Evolutionary conservation across 2,888 invertebrate species (phyloP).

Genomic region (Callimorpha dominula): DNA sequence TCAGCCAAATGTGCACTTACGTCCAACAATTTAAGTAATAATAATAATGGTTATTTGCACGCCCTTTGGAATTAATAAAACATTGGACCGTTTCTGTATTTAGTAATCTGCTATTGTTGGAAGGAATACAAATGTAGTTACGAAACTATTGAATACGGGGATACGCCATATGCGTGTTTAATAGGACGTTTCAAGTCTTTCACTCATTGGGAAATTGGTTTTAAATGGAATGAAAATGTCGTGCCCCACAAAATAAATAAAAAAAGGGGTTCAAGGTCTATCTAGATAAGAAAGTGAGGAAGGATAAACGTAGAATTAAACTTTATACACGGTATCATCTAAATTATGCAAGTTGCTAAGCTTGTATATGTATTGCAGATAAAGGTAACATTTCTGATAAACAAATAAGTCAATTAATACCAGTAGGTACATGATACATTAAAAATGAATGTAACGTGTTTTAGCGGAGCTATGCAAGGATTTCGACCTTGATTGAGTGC

Average conservation of each 20-base stretch:
- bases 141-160: neutral
- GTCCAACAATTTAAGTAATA: slow-evolving; percentile 67
- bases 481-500: neutral
- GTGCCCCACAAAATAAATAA: neutral
- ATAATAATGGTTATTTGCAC: slow-evolving; percentile 51
- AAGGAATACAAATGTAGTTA: neutral
- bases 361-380: neutral
- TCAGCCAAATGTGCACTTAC: slow-evolving; percentile 70
- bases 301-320: neutral
- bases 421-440: neutral
- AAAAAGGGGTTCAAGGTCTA: neutral
- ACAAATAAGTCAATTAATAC: neutral
- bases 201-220: neutral
- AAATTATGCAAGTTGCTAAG: neutral
- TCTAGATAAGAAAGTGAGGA: neutral
- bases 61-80: slow-evolving; percentile 12
- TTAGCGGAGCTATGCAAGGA: neutral
- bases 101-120: neutral
- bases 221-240: neutral
- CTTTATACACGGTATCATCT: neutral
- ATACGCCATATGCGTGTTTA: neutral
- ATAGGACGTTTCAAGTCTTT: neutral
- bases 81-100: slow-evolving; percentile 4
- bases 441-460: neutral
- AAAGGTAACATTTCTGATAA: neutral